Percentiles rank a stretch among this genome's conserved stretches.
phyloP scores from a whole-genome alignment of 2,113 vertebrate species.

The Sigmodon hispidus region DNA sequence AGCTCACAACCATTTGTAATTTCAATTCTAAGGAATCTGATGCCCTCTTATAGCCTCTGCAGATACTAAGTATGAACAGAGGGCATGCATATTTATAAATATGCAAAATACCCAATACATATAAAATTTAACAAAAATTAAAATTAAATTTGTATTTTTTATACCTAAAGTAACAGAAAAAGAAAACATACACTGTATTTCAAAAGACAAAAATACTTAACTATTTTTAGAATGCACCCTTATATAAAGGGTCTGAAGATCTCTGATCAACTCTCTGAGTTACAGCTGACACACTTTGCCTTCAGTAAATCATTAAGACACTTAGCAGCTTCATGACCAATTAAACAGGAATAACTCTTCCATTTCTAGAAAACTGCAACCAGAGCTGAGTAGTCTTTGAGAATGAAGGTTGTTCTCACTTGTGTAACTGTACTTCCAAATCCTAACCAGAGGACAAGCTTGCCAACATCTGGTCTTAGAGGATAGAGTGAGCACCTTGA shows the following conservation, averaged over 20 bases:
- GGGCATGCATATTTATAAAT: background rate
- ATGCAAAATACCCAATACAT: background rate
- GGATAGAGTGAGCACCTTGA: background rate
- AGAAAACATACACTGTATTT: background rate
- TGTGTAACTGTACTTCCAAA: background rate
- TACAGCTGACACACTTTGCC: background rate
- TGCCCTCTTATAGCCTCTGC: background rate
- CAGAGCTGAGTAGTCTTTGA: background rate
- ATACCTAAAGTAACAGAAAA: background rate
- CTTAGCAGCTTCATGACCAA: background rate
- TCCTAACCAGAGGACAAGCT: background rate
- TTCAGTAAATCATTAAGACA: slow-evolving; percentile 19
- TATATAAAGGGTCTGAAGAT: background rate
- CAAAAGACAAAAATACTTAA: background rate
- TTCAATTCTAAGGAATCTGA: background rate
- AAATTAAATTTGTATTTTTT: background rate
- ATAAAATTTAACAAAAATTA: background rate
- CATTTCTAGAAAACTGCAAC: background rate
- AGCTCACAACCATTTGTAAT: background rate
- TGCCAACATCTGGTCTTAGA: background rate
- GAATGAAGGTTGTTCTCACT: background rate
- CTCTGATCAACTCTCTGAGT: background rate
- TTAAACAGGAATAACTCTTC: background rate
- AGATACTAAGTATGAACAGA: background rate
- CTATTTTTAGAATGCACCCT: background rate